These are phyloP conservation scores for Mixornis gularis DNA, from an alignment of 2,113 vertebrate genomes.

Conservation along the genomic window DNA sequence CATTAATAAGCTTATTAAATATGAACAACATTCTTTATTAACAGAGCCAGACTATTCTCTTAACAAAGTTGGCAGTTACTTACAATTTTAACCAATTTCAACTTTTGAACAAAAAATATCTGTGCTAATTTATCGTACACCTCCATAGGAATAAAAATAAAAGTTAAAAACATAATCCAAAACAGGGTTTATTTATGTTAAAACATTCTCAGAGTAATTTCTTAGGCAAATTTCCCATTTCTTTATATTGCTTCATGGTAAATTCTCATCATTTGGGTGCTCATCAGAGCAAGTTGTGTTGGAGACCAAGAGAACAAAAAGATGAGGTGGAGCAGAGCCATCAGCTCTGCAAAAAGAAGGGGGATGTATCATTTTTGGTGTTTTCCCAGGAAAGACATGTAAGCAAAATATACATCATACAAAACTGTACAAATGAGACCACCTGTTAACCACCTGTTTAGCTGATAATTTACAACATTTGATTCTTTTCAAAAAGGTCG, in stretches of 20 bases:
- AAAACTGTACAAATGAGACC: background rate
- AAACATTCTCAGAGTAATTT: background rate
- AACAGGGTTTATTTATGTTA: background rate
- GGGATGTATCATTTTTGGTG: fast-evolving
- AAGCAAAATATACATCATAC: background rate
- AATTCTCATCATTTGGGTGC: background rate
- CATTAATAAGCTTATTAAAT: background rate
- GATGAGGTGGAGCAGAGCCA: background rate
- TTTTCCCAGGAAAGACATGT: background rate
- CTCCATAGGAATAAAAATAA: background rate
- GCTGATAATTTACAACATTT: background rate
- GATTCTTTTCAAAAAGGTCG: background rate
- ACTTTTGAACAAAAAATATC: background rate
- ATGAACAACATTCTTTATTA: background rate
- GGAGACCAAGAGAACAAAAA: background rate
- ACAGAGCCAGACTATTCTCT: background rate
- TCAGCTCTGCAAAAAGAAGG: background rate
- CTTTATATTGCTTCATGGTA: background rate
- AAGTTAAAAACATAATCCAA: background rate
- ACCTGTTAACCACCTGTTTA: background rate
- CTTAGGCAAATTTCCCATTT: background rate
- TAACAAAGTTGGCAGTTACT: background rate
- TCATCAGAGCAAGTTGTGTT: background rate
- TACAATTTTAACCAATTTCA: background rate
- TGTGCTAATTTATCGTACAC: background rate